Evolutionary conservation across 2,888 invertebrate genomes (phyloP), one percentile per base, ranked within the genome.

Genomic region (Drosophila neotestacea): DNA sequence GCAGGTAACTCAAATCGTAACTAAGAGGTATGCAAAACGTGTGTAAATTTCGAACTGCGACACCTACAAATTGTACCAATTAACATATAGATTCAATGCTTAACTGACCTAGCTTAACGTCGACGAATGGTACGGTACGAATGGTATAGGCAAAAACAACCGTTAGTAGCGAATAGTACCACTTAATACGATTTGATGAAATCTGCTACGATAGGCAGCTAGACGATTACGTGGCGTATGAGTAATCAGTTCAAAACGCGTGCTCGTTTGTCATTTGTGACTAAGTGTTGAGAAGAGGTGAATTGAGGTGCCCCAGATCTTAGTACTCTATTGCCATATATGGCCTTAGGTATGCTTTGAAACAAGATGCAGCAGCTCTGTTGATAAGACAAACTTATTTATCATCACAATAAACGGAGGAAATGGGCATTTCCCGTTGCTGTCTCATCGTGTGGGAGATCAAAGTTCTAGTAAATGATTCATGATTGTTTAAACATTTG

Each of bases 201-300:
- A 62, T 46, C 38, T 36, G n/a, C 6, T 27, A 7, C 52, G 66
- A 71, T 75, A 69, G 67, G 38, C 54, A 60, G 51, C 55, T 6
- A 11, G 16, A 22, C 55, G 73, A 74, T 87, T 81, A 78, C 88
- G 76, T 82, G 82, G 68, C 78, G 82, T 78, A 80, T 85, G 85
- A 86, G 74, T 86, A 86, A 86, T 77, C 60, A 36, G 39, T 30
- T 27, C 2, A 30, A 10, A 58, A 48, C 66, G 63, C 47, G 64
- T 66, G 63, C 60, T 63, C 16, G 56, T 28, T 46, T 1, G 36
- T 13, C 56, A 9, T n/a, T 28, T 42, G 27, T 77, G 70, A 77
- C 70, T 77, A 77, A 77, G 38, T 47, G 30, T 6, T 10, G 22
- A 16, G 36, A 13, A 39, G 32, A 22, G 30, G 11, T 56, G 10